phyloP scores from a whole-genome alignment of 2,888 invertebrate species.

The Parnassius smintheus region DNA sequence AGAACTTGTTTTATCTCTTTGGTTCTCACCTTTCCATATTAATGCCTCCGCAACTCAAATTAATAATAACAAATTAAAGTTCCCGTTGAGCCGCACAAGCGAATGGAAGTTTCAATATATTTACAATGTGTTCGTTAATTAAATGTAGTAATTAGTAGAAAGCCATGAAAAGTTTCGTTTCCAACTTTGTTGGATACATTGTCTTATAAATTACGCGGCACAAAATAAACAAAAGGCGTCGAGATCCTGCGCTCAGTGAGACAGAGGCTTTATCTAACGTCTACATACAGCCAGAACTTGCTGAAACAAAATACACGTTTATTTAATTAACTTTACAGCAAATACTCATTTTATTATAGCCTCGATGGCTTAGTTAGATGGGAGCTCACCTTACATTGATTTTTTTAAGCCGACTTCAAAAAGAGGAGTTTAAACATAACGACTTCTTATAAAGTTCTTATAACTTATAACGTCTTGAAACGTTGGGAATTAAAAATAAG shows the following conservation, averaged over 20 bases:
- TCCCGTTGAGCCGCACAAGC: background rate
- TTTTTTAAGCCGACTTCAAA: no score
- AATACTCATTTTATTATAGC: no score
- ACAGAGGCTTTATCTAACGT: conserved; percentile 5
- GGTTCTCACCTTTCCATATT: background rate
- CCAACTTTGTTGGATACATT: conserved; percentile 11
- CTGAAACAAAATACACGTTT: no score
- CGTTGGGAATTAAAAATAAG: no score
- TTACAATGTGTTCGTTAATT: conserved; percentile 20
- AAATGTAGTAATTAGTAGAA: conserved; percentile 26
- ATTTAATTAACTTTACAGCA: no score
- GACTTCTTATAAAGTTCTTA: no score
- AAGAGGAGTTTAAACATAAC: no score
- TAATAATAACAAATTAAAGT: conserved; percentile 3
- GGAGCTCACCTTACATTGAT: no score
- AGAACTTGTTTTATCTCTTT: no score
- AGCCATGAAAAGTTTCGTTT: conserved; percentile 21
- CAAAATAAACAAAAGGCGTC: conserved; percentile 23
- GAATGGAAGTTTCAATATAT: conserved; percentile 13
- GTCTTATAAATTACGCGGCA: conserved; percentile 24
- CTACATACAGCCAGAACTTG: conserved; percentile 12
- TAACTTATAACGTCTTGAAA: no score
- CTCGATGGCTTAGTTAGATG: no score
- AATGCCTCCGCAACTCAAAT: background rate
- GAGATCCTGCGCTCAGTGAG: conserved; percentile 8